phyloP scores from a whole-genome alignment of 1,140 invertebrate species.

The Platorchestia sp. region DNA sequence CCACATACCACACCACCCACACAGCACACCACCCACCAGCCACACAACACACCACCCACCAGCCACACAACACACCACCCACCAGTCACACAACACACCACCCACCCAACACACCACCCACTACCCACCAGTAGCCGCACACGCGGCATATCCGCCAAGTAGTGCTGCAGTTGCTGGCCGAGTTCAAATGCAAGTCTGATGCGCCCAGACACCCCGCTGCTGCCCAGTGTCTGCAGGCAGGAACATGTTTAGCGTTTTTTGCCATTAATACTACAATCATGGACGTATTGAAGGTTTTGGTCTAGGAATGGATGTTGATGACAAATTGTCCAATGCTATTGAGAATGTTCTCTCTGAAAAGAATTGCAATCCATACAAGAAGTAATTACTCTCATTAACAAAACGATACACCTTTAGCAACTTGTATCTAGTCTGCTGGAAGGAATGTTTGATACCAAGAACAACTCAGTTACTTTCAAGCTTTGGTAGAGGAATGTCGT shows the following conservation, averaged over 20 bases:
- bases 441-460: no score
- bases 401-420: no score
- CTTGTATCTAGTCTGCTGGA: no score
- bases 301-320: no score
- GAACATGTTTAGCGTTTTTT: neutral
- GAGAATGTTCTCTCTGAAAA: no score
- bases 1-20: no score
- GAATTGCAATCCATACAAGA: no score
- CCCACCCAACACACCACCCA: neutral
- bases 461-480: no score
- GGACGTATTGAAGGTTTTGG: no score
- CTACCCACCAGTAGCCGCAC: constrained; percentile 79
- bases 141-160: constrained; percentile 79
- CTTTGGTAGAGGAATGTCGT: no score
- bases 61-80: neutral
- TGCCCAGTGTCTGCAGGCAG: constrained; percentile 75
- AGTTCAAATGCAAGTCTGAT: constrained; percentile 83
- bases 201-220: constrained; percentile 80
- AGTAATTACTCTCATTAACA: no score
- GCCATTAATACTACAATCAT: neutral
- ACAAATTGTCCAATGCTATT: no score
- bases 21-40: neutral
- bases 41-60: neutral
- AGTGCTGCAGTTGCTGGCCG: constrained; percentile 80
- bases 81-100: neutral